Conservation (phyloP, 2,113 vertebrate genomes). For the Trachemys scripta region DNA sequence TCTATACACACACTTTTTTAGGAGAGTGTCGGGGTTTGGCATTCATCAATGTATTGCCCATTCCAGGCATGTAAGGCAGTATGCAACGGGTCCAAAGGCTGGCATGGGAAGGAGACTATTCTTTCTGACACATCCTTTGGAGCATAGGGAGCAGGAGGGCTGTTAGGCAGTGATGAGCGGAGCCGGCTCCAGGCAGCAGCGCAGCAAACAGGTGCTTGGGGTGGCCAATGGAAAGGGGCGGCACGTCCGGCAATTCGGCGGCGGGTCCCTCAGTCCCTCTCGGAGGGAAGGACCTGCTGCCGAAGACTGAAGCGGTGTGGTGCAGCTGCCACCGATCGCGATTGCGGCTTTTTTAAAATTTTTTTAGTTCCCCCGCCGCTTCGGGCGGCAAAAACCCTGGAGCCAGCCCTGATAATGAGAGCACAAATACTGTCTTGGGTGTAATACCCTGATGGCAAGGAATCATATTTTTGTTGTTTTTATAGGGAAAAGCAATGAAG, state of each 20-base stretch:
- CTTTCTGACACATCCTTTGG: background rate
- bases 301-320: no score
- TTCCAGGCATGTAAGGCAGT: rapidly evolving
- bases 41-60: rapidly evolving
- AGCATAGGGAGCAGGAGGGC: background rate
- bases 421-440: background rate
- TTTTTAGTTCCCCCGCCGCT: no score
- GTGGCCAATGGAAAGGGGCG: no score
- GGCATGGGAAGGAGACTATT: background rate
- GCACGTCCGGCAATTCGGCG: no score
- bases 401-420: background rate
- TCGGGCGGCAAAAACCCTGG: no score
- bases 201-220: no score
- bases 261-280: no score
- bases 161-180: background rate
- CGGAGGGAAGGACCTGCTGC: no score
- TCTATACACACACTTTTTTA: rapidly evolving
- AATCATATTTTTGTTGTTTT: background rate
- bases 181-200: no score
- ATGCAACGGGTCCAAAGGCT: background rate
- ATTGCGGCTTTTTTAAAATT: no score
- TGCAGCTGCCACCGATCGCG: no score
- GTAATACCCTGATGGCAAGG: background rate
- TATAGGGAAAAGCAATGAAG: background rate
- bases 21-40: no score